Conservation (phyloP, 2,113 vertebrate genomes). For the Cynoglossus semilaevis region DNA sequence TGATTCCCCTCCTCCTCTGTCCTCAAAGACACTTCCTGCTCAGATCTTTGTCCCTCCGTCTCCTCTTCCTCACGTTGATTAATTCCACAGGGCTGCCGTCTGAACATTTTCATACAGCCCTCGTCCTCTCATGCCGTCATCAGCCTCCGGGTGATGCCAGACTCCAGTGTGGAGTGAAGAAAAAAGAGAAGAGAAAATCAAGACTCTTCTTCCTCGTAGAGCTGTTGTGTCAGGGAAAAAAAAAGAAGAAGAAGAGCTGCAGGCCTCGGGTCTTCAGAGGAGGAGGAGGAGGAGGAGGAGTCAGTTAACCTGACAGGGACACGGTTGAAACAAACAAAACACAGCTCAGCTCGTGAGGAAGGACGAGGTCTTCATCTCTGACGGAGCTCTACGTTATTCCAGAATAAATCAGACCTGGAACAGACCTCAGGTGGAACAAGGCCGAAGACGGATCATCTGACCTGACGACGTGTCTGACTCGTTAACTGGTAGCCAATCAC, state of each 20-base stretch:
- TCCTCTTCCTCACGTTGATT: conserved; percentile 53
- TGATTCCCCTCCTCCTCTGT: not conserved
- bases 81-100: conserved; percentile 54
- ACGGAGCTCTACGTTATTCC: not conserved
- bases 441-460: too few species aligned
- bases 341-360: not conserved
- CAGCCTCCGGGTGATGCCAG: conserved; percentile 46
- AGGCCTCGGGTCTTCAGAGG: conserved; percentile 21
- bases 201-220: conserved; percentile 37
- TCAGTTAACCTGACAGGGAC: conserved; percentile 26
- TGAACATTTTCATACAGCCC: conserved; percentile 52
- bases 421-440: too few species aligned
- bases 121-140: conserved; percentile 34
- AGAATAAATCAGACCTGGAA: not conserved
- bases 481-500: too few species aligned
- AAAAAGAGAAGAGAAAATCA: conserved; percentile 51
- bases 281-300: not conserved
- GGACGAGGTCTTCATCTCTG: not conserved
- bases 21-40: conserved; percentile 3
- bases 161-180: conserved; percentile 12
- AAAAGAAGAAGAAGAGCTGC: not conserved
- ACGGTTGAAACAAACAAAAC: not conserved
- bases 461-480: too few species aligned
- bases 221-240: conserved; percentile 35
- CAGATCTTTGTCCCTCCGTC: conserved; percentile 44